Base-by-base conservation (phyloP, 2,797 vertebrate species). In the Labroides dimidiatus region DNA sequence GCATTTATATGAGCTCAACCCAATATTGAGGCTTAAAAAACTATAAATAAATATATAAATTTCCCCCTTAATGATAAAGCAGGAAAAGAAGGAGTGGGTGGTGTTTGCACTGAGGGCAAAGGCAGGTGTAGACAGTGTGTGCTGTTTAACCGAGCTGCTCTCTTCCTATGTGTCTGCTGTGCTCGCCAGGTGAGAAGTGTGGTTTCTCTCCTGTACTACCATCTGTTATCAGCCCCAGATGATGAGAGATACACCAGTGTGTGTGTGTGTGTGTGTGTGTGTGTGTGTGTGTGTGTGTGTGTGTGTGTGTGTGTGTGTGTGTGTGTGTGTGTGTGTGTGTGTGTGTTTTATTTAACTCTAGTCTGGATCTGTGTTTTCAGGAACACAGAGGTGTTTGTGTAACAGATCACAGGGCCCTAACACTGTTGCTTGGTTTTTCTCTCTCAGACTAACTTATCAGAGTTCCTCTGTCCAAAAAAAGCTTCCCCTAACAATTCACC, bases 141-240 rank as follows among this genome's bases (percentile, higher is more conserved):
- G 69, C 62, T 78, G 69, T 80, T 82, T 75, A 69, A 75, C 20
- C 2, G 48, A 64, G 65, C 49, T 61, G 60, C 24, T 69, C 72
- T 65, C 58, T 79, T 65, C 78, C 48, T 86, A 68, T 68, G 67
- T 78, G 72, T 84, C 69, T 75, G 60, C 69, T 75, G 60, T 24
- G 33, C 64, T 76, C 50, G 60, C 63, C 66, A 71, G 65, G 69
- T 62, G 75, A 81, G 72, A 75, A 70, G 50, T 78, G 64, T 70
- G 70, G 75, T 70, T 78, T 65, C 69, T 66, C 56, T 14, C 69
- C 66, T 71, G 67, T 69, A 84, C 78, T 71, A 33, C 62, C 58
- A 78, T 81, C 75, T 88, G 75, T 87, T 92, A 90, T 91, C 89
- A 86, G 84, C 77, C 37, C 58, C 71, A 88, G 87, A 91, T 90